phyloP scores from a whole-genome alignment of 2,113 vertebrate species.

The Coptodon rendalli region DNA sequence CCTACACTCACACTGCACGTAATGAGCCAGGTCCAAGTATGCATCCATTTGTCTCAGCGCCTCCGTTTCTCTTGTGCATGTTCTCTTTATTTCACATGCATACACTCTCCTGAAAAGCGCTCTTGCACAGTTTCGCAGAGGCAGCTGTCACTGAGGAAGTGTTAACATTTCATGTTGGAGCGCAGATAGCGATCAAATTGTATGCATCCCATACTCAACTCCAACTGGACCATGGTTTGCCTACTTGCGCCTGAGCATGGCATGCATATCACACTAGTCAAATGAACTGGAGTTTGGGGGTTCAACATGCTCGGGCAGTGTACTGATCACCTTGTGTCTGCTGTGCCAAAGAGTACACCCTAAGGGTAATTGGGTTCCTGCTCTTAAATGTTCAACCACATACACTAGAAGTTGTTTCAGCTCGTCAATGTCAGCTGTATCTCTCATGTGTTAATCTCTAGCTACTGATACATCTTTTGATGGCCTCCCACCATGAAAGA shows the following conservation, averaged over 20 bases:
- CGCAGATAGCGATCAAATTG: background rate
- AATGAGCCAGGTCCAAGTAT: background rate
- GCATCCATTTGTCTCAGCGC: background rate
- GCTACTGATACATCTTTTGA: background rate
- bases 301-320: background rate
- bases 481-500: background rate
- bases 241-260: background rate
- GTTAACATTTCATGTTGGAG: background rate
- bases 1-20: background rate
- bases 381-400: background rate
- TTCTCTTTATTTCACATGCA: background rate
- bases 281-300: background rate
- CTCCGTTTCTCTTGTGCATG: background rate
- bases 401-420: accelerated
- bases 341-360: background rate
- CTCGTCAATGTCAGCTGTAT: background rate
- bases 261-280: background rate
- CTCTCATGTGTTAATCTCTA: background rate
- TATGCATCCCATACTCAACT: background rate
- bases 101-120: background rate
- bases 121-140: background rate
- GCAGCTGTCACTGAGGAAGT: background rate
- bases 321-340: background rate
- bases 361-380: background rate
- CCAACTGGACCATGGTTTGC: background rate